Base-by-base conservation (phyloP, 2,113 vertebrate species). In the Micronycteris hirsuta region DNA sequence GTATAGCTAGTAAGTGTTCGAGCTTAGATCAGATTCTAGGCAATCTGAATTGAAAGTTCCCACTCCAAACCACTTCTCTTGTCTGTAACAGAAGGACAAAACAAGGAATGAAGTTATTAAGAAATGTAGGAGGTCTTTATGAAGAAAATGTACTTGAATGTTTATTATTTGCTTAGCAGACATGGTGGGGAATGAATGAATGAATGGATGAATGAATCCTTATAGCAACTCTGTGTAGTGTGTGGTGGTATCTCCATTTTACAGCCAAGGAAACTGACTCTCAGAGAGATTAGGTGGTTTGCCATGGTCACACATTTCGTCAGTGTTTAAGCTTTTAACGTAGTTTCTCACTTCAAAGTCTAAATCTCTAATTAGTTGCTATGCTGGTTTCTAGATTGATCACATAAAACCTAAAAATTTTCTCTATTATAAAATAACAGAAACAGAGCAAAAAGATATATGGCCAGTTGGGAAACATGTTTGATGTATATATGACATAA, bases 21-120 rank as follows among this genome's bases (percentile, higher is more conserved):
- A 84, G 22, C 15, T 70, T 89, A 71, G 67, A 76, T 82, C 22
- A 45, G 31, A 68, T 52, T 28, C 49, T 77, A 70, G 41, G 20
- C 47, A 81, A 31, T 65, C 74, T 92, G 33, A 61, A 26, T 95
- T 76, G 36, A 19, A 10, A 74, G 36, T 74, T 95, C 56, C 71
- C 1, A 13, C 17, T 73, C 15, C 28, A 95, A 81, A 31, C 76
- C 43, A 47, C 28, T 77, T 86, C 36, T 71, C 63, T 80, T n/a
- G n/a, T 88, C 67, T 88, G 20, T 81, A 56, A 58, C 17, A 28
- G n/a, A 76, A 95, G 31, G 77, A 71, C 3, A 54, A 45, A 82
- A 76, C 78, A 88, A 58, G 52, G 78, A 93, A 63, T 89, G 78
- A 56, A 47, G 56, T 89, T 89, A 54, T 31, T 95, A 83, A 78